Base-by-base conservation (phyloP, 2,888 invertebrate genomes). In the Nycteola revayana region DNA sequence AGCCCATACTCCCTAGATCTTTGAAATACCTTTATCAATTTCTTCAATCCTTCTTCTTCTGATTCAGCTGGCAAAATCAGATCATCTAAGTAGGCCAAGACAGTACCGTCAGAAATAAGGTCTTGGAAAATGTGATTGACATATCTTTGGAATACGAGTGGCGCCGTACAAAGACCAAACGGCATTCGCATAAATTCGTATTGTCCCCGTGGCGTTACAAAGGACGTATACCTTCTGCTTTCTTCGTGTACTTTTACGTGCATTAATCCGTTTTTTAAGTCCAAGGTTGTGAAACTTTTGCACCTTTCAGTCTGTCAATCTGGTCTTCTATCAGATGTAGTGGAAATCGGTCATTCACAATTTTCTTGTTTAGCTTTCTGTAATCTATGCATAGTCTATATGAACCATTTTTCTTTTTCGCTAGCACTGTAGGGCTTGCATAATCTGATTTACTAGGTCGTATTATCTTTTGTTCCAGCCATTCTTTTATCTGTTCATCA, bases 371-470 rank as follows among this genome's bases (percentile, higher is more conserved):
- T 7, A 28, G 11, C 20, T 45, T 42, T 5, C 77, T 34, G 43
- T 62, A 80, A 34, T 79, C 75, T 0, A 78, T 42, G 39, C 76
- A 79, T 48, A 47, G 7, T 18, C 18, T 18, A 18, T 5, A 18
- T 3, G 4, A 5, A 18, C 18, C 18, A 18, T 18, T 6, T 18
- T 18, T 18, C 18, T 18, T 18, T 18, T 6, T 18, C 6, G 6
- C 18, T 18, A 18, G 6, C 3, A 18, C 18, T 6, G 6, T 3
- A 18, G 18, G 18, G 6, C 18, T 18, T 3, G 18, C 18, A 18
- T 18, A 18, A 3, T 18, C 18, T 18, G 18, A 23, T 3, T 9
- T 7, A 10, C 5, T 9, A n/a, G 10, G 10, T 8, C 1, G 8
- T 1, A 28, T 20, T 9, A 35, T 29, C 5, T 10, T 11, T 9